A percentile compares a stretch with the other conserved stretches of the same genome.
Conservation (phyloP, 2,113 vertebrate genomes). For the Brachyhypopomus gauderio region DNA sequence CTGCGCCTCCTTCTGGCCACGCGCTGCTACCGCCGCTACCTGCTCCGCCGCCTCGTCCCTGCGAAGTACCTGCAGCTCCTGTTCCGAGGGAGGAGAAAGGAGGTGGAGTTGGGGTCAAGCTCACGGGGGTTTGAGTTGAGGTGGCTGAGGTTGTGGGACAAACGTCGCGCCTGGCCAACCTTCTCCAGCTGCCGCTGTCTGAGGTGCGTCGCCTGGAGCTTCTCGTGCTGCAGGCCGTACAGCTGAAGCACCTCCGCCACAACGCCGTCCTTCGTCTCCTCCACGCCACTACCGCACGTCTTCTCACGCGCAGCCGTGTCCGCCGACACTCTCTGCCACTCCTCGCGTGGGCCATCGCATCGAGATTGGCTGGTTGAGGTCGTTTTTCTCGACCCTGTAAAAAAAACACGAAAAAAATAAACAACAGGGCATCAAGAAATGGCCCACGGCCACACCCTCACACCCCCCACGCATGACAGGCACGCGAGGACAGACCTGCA, state of each 20-base stretch:
- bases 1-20: constrained; percentile 80
- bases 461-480: neutral
- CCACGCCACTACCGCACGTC: constrained; percentile 62
- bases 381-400: constrained; percentile 64
- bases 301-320: constrained; percentile 57
- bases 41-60: constrained; percentile 79
- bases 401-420: neutral
- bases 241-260: constrained; percentile 86
- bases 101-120: constrained; percentile 26
- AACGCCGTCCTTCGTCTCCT: constrained; percentile 83
- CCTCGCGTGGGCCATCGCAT: constrained; percentile 51
- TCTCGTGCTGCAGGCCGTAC: constrained; percentile 82
- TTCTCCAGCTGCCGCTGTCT: constrained; percentile 85
- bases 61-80: constrained; percentile 84
- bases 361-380: constrained; percentile 65
- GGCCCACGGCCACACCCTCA: neutral
- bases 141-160: neutral
- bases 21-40: constrained; percentile 80
- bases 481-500: constrained; percentile 33
- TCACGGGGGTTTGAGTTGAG: neutral
- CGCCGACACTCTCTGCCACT: constrained; percentile 45
- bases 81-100: constrained; percentile 19
- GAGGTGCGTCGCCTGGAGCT: constrained; percentile 78
- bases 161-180: constrained; percentile 64
- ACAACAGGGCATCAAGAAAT: neutral